Percentiles rank a stretch among this genome's conserved stretches.
These are phyloP conservation scores for Hydropotes inermis DNA, from an alignment of 2,113 vertebrate genomes.

Conservation along the genomic window DNA sequence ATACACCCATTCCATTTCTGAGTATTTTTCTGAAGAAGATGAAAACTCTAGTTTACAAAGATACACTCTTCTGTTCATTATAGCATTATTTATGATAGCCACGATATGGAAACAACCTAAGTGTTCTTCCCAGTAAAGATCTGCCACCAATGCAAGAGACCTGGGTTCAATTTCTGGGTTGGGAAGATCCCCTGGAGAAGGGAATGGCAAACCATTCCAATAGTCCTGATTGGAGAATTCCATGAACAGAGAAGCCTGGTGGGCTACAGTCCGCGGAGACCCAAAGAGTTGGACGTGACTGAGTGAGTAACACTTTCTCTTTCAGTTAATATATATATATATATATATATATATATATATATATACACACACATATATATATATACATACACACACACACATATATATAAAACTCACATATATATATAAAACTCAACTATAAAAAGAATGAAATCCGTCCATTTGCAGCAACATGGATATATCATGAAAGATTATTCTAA, in stretches of 20 bases:
- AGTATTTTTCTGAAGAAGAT: background rate
- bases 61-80: background rate
- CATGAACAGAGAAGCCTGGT: background rate
- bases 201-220: background rate
- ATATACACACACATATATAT: no score
- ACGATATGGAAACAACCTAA: background rate
- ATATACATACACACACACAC: no score
- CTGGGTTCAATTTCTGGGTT: background rate
- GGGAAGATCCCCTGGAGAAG: background rate
- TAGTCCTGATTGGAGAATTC: background rate
- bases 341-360: no score
- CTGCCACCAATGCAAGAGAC: background rate
- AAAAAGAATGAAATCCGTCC: background rate
- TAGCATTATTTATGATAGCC: background rate
- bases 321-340: background rate
- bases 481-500: background rate
- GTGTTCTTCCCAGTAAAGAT: background rate
- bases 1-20: background rate
- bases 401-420: no score
- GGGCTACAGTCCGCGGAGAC: rapidly evolving
- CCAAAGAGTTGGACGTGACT: background rate
- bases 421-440: background rate
- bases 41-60: background rate
- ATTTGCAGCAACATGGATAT: background rate
- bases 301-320: background rate